A percentile compares a stretch with the other conserved stretches of the same genome.
These are phyloP conservation scores for Muntiacus muntjak DNA, from an alignment of 2,113 vertebrate genomes.

Conservation along the genomic window DNA sequence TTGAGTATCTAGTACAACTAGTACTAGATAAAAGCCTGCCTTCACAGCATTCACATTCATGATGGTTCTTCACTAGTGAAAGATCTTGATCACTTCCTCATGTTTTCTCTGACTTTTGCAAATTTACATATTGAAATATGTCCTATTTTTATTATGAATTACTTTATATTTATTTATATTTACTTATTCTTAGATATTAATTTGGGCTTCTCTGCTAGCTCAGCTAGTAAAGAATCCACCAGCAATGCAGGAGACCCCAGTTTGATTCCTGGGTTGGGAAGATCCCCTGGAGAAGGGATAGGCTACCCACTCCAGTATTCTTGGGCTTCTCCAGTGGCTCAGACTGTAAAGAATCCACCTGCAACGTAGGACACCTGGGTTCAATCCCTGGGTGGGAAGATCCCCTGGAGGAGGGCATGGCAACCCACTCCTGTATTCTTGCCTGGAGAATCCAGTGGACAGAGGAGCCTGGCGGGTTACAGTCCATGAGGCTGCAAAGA, in stretches of 20 bases:
- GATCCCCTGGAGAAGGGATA: background rate
- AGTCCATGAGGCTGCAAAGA: accelerated
- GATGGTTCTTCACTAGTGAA: background rate
- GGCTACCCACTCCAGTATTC: background rate
- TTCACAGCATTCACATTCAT: background rate
- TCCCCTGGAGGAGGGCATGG: background rate
- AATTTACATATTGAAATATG: background rate
- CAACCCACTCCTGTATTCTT: background rate
- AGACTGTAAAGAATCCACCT: background rate
- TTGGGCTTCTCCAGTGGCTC: background rate
- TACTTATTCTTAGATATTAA: background rate
- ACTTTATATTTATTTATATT: background rate
- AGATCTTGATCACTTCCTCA: background rate
- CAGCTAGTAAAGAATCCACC: background rate
- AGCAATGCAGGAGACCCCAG: background rate
- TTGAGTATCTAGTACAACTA: background rate
- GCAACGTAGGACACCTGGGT: background rate
- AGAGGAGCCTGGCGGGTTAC: background rate
- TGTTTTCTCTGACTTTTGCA: background rate
- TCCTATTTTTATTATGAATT: background rate
- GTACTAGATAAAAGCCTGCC: background rate
- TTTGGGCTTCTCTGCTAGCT: background rate
- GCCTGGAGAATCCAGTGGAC: background rate
- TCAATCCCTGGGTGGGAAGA: background rate
- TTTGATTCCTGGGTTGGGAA: background rate